Conservation (phyloP, 64 coral and sea anemone genomes). For the Porites australiensis region DNA sequence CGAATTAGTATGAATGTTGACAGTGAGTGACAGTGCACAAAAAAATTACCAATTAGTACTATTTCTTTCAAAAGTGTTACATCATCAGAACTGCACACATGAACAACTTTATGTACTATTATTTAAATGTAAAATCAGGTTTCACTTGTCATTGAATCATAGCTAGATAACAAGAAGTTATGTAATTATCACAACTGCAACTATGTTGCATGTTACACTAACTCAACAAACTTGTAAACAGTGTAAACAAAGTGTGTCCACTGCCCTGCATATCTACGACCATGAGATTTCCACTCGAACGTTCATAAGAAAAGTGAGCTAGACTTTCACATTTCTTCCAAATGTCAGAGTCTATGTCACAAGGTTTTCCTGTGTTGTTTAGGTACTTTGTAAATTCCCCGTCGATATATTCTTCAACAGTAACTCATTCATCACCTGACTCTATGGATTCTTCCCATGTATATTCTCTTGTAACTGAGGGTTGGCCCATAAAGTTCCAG, state of each 20-base stretch:
- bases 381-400: slow-evolving; percentile 68
- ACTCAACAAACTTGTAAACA: too few species aligned
- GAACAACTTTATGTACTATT: too few species aligned
- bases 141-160: slow-evolving; percentile 1
- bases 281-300: slow-evolving; percentile 29
- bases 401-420: slow-evolving; percentile 65
- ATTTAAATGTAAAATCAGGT: neutral
- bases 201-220: too few species aligned
- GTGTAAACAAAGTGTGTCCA: slow-evolving; percentile 12
- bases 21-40: too few species aligned
- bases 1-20: too few species aligned
- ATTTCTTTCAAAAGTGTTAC: too few species aligned
- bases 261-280: slow-evolving; percentile 54
- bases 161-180: too few species aligned
- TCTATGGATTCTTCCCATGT: slow-evolving; percentile 38
- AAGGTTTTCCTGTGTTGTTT: slow-evolving; percentile 62
- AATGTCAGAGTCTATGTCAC: neutral
- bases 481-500: slow-evolving; percentile 51
- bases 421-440: slow-evolving; percentile 23
- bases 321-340: slow-evolving; percentile 46
- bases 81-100: too few species aligned
- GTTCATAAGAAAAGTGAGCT: slow-evolving; percentile 54
- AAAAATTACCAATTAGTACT: too few species aligned
- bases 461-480: slow-evolving; percentile 47
- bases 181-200: too few species aligned